Conservation (phyloP, 1,140 invertebrate genomes). For the Aphelinus certus region DNA sequence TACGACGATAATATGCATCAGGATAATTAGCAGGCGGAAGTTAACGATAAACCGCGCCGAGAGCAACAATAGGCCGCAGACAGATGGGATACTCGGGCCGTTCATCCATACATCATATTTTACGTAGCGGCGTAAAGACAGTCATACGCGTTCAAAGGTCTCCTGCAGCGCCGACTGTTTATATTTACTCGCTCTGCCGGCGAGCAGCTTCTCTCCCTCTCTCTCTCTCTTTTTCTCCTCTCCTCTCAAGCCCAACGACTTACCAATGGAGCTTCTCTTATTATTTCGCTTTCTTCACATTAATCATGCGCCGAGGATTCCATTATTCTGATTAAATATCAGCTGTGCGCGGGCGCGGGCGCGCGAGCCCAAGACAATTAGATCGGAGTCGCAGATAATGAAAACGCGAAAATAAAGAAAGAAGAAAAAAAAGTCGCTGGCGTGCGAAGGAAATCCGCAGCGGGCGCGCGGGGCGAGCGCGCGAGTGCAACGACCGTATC, state of each 20-base stretch:
- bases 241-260: too few relatives aligned
- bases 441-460: too few relatives aligned
- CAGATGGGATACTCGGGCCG: slow-evolving; percentile 27
- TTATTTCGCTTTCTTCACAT: too few relatives aligned
- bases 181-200: slow-evolving; percentile 48
- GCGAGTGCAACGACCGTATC: slow-evolving; percentile 37
- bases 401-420: too few relatives aligned
- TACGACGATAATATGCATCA: slow-evolving; percentile 37
- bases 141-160: slow-evolving; percentile 43
- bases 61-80: slow-evolving; percentile 21
- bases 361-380: too few relatives aligned
- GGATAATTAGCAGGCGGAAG: slow-evolving; percentile 37
- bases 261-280: too few relatives aligned
- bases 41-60: slow-evolving; percentile 24
- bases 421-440: background rate
- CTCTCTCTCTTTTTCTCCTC: too few relatives aligned
- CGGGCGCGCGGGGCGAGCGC: too few relatives aligned
- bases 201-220: slow-evolving; percentile 41
- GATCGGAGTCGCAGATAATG: too few relatives aligned
- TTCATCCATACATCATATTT: slow-evolving; percentile 41
- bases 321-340: too few relatives aligned
- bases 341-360: too few relatives aligned
- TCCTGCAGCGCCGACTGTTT: slow-evolving; percentile 49
- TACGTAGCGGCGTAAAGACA: slow-evolving; percentile 44
- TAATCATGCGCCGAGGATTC: too few relatives aligned